phyloP scores from a whole-genome alignment of 2,797 vertebrate species.

The Amphiprion clarkii region DNA sequence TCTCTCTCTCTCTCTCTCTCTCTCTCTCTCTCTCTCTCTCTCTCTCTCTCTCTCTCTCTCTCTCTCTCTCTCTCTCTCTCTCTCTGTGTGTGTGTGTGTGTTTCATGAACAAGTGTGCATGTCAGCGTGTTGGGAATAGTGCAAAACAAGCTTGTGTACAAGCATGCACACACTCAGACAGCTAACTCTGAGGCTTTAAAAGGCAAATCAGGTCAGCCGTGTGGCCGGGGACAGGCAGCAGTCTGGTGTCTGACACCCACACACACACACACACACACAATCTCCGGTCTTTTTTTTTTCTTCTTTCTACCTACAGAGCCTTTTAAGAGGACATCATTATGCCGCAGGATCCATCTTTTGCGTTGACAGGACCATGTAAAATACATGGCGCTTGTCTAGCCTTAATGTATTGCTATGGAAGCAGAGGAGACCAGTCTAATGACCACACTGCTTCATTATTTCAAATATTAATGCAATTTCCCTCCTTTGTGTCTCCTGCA shows the following conservation, averaged over 20 bases:
- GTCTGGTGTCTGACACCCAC: slow-evolving; percentile 60
- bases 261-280: slow-evolving; percentile 4
- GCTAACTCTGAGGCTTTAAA: slow-evolving; percentile 65
- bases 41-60: too few relatives aligned
- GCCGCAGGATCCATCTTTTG: slow-evolving; percentile 75
- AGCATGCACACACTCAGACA: slow-evolving; percentile 27
- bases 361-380: slow-evolving; percentile 80
- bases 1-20: too few relatives aligned
- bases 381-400: slow-evolving; percentile 86
- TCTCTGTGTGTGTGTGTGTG: neutral
- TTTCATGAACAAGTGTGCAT: neutral
- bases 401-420: slow-evolving; percentile 86
- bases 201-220: slow-evolving; percentile 63
- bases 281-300: neutral
- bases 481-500: slow-evolving; percentile 60
- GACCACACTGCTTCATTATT: slow-evolving; percentile 69
- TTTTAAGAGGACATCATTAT: slow-evolving; percentile 73
- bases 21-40: too few relatives aligned
- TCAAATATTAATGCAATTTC: slow-evolving; percentile 78
- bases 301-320: slow-evolving; percentile 26
- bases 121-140: slow-evolving; percentile 2
- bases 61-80: too few relatives aligned
- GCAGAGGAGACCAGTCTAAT: slow-evolving; percentile 80
- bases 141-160: slow-evolving; percentile 14
- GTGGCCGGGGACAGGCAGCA: slow-evolving; percentile 53